Conservation (phyloP, 1,140 invertebrate species). For the Caerostris darwini region DNA sequence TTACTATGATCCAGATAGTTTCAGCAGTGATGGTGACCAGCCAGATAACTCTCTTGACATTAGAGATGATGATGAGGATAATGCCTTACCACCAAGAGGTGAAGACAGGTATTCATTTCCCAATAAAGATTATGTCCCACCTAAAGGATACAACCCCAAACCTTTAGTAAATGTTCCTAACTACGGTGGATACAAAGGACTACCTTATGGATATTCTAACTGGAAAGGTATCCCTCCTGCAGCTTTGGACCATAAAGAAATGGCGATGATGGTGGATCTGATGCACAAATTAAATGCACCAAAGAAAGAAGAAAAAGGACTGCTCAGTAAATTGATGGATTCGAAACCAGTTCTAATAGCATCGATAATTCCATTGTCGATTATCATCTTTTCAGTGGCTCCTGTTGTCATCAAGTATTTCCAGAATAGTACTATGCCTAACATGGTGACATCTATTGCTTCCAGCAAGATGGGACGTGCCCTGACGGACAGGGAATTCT, state of each 20-base stretch:
- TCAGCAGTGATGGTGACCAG: background rate
- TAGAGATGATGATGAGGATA: background rate
- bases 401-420: constrained; percentile 18
- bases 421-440: background rate
- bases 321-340: background rate
- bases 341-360: background rate
- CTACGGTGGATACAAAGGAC: background rate
- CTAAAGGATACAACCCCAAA: background rate
- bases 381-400: constrained; percentile 35
- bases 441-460: constrained; percentile 14
- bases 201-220: background rate
- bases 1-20: background rate
- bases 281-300: background rate
- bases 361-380: constrained; percentile 4
- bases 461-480: constrained; percentile 47
- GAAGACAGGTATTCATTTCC: background rate
- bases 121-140: background rate
- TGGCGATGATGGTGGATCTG: background rate
- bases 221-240: background rate
- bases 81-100: background rate
- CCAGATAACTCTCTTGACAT: background rate
- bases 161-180: background rate
- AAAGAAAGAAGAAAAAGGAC: constrained; percentile 13
- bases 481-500: constrained; percentile 11
- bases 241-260: background rate